A percentile compares a stretch with the other conserved stretches of the same genome.
These are phyloP conservation scores for Tachysurus fulvidraco DNA, from an alignment of 2,113 vertebrate species.

Conservation along the genomic window DNA sequence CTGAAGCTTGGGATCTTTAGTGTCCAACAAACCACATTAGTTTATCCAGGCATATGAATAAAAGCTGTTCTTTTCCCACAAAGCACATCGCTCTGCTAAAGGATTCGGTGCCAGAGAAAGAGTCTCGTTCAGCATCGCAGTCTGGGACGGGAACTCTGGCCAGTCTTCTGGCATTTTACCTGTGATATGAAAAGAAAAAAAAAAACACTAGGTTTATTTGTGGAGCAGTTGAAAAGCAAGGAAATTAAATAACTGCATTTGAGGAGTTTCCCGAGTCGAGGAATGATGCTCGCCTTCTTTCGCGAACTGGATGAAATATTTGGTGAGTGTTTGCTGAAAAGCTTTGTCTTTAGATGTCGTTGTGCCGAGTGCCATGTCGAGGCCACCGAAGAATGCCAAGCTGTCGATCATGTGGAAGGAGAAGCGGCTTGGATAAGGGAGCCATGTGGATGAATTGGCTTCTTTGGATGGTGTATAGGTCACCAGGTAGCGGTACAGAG, in stretches of 20 bases:
- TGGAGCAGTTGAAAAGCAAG: neutral
- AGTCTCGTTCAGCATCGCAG: conserved; percentile 64
- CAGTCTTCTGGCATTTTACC: conserved; percentile 69
- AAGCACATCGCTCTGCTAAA: conserved; percentile 57
- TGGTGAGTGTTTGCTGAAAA: conserved; percentile 69
- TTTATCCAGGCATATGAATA: conserved; percentile 72
- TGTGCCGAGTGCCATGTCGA: conserved; percentile 59
- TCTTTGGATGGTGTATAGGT: conserved; percentile 69
- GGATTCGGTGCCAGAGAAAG: conserved; percentile 42
- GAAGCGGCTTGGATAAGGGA: conserved; percentile 70
- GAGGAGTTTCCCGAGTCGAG: neutral
- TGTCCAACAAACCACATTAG: conserved; percentile 54
- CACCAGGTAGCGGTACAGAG: conserved; percentile 77
- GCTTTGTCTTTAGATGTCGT: conserved; percentile 57
- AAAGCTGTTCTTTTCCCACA: conserved; percentile 71
- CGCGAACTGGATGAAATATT: conserved; percentile 68
- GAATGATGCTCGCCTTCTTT: conserved; percentile 65
- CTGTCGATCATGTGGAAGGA: conserved; percentile 73
- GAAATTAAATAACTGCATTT: neutral
- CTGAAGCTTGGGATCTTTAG: neutral
- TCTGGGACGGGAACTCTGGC: conserved; percentile 67
- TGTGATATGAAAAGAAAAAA: conserved; percentile 43
- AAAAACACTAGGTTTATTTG: neutral
- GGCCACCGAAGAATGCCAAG: conserved; percentile 67
- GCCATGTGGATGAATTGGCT: neutral